Base-by-base conservation (phyloP, 2,888 invertebrate genomes). In the Noctua fimbriata region DNA sequence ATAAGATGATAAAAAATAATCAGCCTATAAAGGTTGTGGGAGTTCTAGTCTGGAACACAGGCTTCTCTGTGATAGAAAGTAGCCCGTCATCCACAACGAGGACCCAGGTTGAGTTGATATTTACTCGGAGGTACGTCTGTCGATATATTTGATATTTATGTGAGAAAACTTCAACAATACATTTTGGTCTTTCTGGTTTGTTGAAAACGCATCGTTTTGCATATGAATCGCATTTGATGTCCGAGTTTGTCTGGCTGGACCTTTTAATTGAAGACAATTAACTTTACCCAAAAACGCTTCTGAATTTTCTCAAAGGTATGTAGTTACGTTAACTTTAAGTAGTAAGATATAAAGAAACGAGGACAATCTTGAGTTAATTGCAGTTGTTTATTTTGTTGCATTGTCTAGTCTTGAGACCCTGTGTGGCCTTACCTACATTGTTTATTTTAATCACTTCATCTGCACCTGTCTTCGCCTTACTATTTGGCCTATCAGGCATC, bases 111-210 rank as follows among this genome's bases (percentile, higher is more conserved):
- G 7, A 21, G 6, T 52, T 52, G 18, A 21, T 49, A 18, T 18
- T 49, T 18, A 49, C 49, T 41, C 41, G 41, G 4, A 36, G 36
- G 32, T 36, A 41, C 52, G 52, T 49, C 18, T 6, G 6, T 52
- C 12, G 18, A 3, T 63, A 32, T 32, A n/a, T n/a, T 16, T 24
- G 52, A 55, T 36, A 44, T 32, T 36, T 47, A 12, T 41, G 21
- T 76, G 36, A 60, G 58, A 67, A 83, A 71, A 63, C 21, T 55
- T 12, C 18, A 60, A 55, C 18, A 52, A 66, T 24, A 36, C 5
- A 36, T 10, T 41, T 4, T 55, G 4, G 10, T 44, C 5, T n/a
- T 58, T 28, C 36, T 1, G 6, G 7, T 14, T 58, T 18, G 32
- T 21, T 3, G 1, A 10, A 65, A 78, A 49, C 5, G 21, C 21